Conservation (phyloP, 2,888 invertebrate species). For the Tupiocoris notatus region DNA sequence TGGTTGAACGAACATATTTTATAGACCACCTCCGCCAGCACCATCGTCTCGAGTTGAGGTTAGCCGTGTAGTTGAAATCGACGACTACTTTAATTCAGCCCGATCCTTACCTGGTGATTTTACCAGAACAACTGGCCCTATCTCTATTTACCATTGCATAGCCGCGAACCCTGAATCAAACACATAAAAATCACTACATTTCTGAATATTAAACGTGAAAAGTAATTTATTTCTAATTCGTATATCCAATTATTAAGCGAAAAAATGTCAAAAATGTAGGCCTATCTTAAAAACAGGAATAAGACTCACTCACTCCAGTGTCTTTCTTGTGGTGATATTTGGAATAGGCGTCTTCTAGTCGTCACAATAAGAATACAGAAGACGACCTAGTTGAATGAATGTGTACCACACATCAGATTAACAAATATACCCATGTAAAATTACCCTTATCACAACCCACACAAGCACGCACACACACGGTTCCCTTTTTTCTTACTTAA, state of each 20-base stretch:
- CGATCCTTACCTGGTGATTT: too few relatives aligned
- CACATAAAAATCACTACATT: too few relatives aligned
- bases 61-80: too few relatives aligned
- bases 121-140: too few relatives aligned
- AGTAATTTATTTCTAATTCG: slow-evolving; percentile 35
- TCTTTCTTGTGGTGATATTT: slow-evolving; percentile 50
- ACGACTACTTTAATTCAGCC: too few relatives aligned
- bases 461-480: not conserved
- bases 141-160: too few relatives aligned
- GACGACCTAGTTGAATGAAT: slow-evolving; percentile 45
- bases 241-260: slow-evolving; percentile 15
- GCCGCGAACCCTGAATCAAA: not conserved
- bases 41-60: too few relatives aligned
- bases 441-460: not conserved
- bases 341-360: slow-evolving; percentile 15
- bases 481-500: not conserved
- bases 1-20: too few relatives aligned
- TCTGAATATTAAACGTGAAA: slow-evolving; percentile 1
- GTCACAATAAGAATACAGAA: not conserved
- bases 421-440: not conserved
- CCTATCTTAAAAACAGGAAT: slow-evolving; percentile 48
- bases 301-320: slow-evolving; percentile 51
- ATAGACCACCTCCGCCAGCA: too few relatives aligned
- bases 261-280: slow-evolving; percentile 46
- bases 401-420: slow-evolving; percentile 33